Conservation (phyloP, 2,888 invertebrate species). For the Lypha dubia region DNA sequence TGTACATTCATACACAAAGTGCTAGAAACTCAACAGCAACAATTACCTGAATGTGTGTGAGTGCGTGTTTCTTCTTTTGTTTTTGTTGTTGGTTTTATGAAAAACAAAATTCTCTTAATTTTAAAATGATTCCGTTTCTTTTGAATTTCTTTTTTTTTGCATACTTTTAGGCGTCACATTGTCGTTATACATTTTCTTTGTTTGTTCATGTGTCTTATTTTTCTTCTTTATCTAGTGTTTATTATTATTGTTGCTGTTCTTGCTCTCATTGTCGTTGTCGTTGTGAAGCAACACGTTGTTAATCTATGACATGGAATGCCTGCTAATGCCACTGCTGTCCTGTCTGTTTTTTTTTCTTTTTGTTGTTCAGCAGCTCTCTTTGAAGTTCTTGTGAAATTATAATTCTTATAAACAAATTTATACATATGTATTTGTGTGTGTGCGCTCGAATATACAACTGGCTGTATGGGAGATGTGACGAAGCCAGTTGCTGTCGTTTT, state of each 20-base stretch:
- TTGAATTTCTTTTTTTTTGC: slow-evolving; percentile 59
- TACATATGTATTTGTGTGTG: background rate
- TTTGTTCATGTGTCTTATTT: background rate
- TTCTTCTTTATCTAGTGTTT: background rate
- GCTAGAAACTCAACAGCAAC: slow-evolving; percentile 25
- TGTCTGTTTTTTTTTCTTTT: background rate
- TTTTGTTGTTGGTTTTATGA: too few species aligned
- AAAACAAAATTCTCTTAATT: slow-evolving; percentile 46
- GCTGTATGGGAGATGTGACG: background rate
- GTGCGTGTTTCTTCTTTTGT: background rate
- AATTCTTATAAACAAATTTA: slow-evolving; percentile 46
- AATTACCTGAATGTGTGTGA: slow-evolving; percentile 13
- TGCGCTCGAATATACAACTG: background rate
- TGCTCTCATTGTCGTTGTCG: slow-evolving; percentile 19
- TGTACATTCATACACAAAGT: background rate
- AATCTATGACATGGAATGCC: slow-evolving; percentile 46
- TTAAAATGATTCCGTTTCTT: slow-evolving; percentile 48
- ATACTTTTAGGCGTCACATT: slow-evolving; percentile 70
- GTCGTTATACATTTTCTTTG: slow-evolving; percentile 47
- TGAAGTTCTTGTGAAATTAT: slow-evolving; percentile 42
- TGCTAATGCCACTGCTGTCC: slow-evolving; percentile 14
- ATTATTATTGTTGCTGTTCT: background rate
- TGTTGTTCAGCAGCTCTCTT: background rate
- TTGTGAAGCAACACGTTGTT: slow-evolving; percentile 72
- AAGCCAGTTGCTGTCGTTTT: background rate